These are phyloP conservation scores for Eupristina koningsbergeri DNA, from an alignment of 1,140 invertebrate species.

Conservation along the genomic window DNA sequence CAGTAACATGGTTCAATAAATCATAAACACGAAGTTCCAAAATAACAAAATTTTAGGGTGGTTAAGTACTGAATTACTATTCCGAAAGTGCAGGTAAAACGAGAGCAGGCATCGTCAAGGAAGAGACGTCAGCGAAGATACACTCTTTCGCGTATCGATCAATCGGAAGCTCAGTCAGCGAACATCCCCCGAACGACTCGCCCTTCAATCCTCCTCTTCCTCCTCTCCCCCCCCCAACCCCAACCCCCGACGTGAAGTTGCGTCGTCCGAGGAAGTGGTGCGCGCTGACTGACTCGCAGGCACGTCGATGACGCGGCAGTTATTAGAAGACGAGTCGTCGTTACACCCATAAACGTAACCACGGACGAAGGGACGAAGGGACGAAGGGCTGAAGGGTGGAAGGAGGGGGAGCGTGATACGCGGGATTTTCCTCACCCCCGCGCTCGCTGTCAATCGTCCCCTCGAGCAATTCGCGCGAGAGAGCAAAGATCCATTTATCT, in stretches of 20 bases:
- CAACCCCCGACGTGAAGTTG: not conserved
- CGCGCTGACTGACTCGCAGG: conserved; percentile 35
- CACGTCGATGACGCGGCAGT: conserved; percentile 21
- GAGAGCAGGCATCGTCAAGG: not conserved
- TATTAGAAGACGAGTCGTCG: conserved; percentile 24
- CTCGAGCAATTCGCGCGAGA: not conserved
- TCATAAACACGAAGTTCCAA: not conserved
- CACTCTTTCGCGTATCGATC: conserved; percentile 18
- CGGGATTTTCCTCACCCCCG: conserved; percentile 37
- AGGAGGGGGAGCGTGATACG: conserved; percentile 25
- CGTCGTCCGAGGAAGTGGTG: conserved; percentile 10
- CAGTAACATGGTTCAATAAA: not conserved
- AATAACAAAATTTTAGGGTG: not conserved
- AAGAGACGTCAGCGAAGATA: not conserved
- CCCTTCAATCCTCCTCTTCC: not conserved
- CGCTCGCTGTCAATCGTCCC: not conserved
- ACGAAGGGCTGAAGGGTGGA: not conserved
- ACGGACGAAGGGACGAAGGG: not conserved
- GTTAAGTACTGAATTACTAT: not conserved
- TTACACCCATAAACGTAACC: not conserved
- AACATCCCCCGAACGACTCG: not conserved
- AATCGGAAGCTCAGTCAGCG: conserved; percentile 13
- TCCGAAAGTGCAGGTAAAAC: not conserved
- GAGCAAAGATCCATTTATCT: conserved; percentile 50
- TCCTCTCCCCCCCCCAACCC: too few relatives aligned